Evolutionary conservation across 2,113 vertebrate genomes (phyloP), one percentile per base, ranked within the genome.

Genomic region (Smithornis capensis): DNA sequence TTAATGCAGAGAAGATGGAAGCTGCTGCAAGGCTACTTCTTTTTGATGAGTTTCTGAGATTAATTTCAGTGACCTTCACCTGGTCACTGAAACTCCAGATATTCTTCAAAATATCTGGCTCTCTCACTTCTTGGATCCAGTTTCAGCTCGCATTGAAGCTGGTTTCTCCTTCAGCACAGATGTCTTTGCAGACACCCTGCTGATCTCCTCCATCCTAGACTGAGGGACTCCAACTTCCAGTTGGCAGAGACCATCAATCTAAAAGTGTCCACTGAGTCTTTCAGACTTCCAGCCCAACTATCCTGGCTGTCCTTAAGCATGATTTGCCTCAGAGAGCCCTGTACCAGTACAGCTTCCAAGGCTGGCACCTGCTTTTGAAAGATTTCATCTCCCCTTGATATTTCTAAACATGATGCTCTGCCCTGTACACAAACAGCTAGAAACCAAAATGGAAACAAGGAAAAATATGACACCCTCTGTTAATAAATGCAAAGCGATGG

Each of bases 401-500:
- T 91, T 97, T 83, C 83, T 83, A 91, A 95, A 69, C n/a, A 57
- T 14, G 69, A 57, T 76, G 55, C 79, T 95, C 83, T 89, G 75
- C 63, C 89, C 77, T 79, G 62, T 83, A 84, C 95, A 81, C 89
- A 95, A 90, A 94, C 68, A 90, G 38, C 60, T 55, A 91, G 76
- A 89, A 87, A 78, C 75, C 92, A 75, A 81, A 95, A 85, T 50
- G 76, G 74, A 89, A 73, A 88, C 69, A 86, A 68, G 94, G 87
- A 85, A 95, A 96, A 97, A 91, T 88, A 84, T 95, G 87, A 94
- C 94, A 96, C 96, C 96, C 94, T 87, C 67, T 89, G 77, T 93
- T 95, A 95, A 96, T 94, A 96, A 97, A 94, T 92, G 86, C 96
- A 97, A 96, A 97, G 93, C 7, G 14, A 96, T 96, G 86, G 95